Evolutionary conservation across 2,113 vertebrate species (phyloP).

Genomic region (Parus major): DNA sequence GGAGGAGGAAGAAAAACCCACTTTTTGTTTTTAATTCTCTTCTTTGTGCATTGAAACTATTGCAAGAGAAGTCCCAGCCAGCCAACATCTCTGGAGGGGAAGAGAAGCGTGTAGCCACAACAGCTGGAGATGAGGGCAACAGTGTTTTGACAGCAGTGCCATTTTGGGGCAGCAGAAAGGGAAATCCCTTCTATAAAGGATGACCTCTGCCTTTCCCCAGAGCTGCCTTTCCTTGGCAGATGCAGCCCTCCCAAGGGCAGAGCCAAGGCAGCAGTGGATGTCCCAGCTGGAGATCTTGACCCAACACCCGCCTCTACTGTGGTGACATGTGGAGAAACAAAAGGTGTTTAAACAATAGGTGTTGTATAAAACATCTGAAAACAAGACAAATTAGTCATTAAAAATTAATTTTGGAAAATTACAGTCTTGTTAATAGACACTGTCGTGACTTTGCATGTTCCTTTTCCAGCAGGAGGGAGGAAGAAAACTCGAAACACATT

Average conservation of each 20-base stretch:
- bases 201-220: neutral
- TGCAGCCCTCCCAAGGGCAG: neutral
- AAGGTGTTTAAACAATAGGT: conserved; percentile 3
- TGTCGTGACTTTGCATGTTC: neutral
- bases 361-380: conserved; percentile 36
- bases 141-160: neutral
- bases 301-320: neutral
- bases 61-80: accelerated
- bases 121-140: neutral
- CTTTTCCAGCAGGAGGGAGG: neutral
- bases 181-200: neutral
- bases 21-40: neutral
- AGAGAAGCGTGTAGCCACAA: neutral
- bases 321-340: conserved; percentile 12
- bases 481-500: neutral
- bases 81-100: accelerated
- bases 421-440: conserved; percentile 11
- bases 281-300: neutral
- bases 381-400: conserved; percentile 59
- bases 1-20: neutral
- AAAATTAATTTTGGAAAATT: conserved; percentile 68
- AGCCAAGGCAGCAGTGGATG: neutral
- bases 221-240: neutral
- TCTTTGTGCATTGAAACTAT: neutral
- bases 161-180: neutral